Percentiles rank a stretch among this genome's conserved stretches.
Evolutionary conservation across 2,888 invertebrate genomes (phyloP).

Genomic region (Melikaiella ostensackeni): DNA sequence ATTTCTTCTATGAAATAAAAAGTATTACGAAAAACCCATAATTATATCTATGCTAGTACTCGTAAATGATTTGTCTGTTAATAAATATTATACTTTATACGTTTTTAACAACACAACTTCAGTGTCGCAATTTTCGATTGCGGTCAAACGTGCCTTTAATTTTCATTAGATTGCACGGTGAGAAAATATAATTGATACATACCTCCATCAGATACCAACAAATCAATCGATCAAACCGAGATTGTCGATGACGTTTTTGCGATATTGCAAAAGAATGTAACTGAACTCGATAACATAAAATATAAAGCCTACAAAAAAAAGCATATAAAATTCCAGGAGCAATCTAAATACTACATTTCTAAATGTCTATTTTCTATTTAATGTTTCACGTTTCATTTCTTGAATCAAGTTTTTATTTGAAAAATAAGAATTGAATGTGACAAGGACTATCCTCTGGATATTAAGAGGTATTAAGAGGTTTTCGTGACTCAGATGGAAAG

Average conservation of each 20-base stretch:
- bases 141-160: constrained; percentile 38
- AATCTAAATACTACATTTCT: background rate
- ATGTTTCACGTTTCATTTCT: background rate
- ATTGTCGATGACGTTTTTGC: constrained; percentile 17
- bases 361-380: background rate
- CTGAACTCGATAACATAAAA: background rate
- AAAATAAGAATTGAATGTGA: constrained; percentile 16
- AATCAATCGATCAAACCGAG: constrained; percentile 36
- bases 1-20: too few relatives aligned
- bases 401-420: background rate
- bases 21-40: too few relatives aligned
- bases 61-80: too few relatives aligned
- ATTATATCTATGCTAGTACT: too few relatives aligned
- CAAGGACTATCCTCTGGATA: constrained; percentile 14
- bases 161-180: constrained; percentile 38
- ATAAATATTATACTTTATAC: background rate
- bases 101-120: constrained; percentile 24
- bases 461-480: constrained; percentile 22
- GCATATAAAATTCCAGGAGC: background rate
- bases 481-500: constrained; percentile 35
- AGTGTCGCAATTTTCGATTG: constrained; percentile 14
- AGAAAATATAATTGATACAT: constrained; percentile 38
- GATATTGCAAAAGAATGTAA: constrained; percentile 33
- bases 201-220: constrained; percentile 21
- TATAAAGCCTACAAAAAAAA: background rate